phyloP scores from a whole-genome alignment of 2,113 vertebrate genomes.

The Pungitius pungitius region DNA sequence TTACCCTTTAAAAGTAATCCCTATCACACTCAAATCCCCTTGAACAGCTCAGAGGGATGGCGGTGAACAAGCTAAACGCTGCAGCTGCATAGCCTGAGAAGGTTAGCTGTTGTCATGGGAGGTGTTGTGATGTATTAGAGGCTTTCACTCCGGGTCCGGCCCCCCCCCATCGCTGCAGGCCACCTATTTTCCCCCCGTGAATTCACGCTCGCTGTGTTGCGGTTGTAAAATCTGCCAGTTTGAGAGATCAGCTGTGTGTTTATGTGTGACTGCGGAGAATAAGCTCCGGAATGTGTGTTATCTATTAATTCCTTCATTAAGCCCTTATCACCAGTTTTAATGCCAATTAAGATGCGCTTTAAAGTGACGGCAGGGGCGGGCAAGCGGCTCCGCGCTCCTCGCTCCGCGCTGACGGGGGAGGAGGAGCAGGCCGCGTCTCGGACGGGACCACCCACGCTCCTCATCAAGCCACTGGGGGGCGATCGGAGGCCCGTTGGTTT shows the following conservation, averaged over 20 bases:
- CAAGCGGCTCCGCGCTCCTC: conserved; percentile 62
- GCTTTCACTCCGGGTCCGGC: conserved; percentile 39
- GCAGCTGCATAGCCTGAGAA: conserved; percentile 19
- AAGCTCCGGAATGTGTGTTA: conserved; percentile 73
- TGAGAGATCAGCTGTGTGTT: conserved; percentile 54
- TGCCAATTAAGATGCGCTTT: conserved; percentile 81
- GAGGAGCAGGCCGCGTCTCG: conserved; percentile 43
- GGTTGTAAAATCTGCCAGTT: conserved; percentile 55
- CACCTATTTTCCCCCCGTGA: conserved; percentile 39
- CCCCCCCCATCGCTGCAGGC: conserved; percentile 47
- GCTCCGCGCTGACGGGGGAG: conserved; percentile 60
- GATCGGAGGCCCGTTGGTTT: conserved; percentile 61
- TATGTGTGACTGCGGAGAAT: conserved; percentile 66
- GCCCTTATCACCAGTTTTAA: conserved; percentile 81
- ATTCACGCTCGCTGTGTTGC: conserved; percentile 33
- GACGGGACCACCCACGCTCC: conserved; percentile 64
- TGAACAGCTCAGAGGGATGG: conserved; percentile 15
- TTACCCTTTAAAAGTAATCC: not conserved
- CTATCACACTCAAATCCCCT: conserved; percentile 13
- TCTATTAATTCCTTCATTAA: conserved; percentile 83
- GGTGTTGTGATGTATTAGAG: conserved; percentile 48
- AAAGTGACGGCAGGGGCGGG: conserved; percentile 74
- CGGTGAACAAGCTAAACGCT: conserved; percentile 6
- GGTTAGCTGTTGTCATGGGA: conserved; percentile 41
- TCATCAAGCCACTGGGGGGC: conserved; percentile 59